Conservation (phyloP, 2,113 vertebrate species). For the Leptosomus discolor region DNA sequence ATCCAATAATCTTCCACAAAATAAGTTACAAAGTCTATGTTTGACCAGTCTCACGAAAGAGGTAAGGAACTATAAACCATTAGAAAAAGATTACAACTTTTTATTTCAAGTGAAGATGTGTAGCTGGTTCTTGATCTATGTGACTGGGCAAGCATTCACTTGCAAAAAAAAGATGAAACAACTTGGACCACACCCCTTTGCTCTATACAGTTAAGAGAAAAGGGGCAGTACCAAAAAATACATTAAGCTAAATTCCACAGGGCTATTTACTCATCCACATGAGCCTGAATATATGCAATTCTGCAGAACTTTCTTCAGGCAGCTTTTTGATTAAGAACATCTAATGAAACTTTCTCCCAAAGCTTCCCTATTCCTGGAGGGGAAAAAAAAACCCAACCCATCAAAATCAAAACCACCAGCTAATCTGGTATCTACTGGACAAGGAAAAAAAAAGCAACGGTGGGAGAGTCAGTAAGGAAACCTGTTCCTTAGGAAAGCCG, state of each 20-base stretch:
- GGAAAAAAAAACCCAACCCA: neutral
- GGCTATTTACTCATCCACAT: neutral
- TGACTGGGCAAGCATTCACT: neutral
- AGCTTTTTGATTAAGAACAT: neutral
- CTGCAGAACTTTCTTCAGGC: neutral
- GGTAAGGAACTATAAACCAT: neutral
- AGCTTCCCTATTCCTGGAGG: neutral
- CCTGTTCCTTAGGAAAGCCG: neutral
- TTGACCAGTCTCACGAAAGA: neutral
- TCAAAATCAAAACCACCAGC: neutral
- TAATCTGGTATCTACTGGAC: neutral
- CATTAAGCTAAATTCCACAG: neutral
- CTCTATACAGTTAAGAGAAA: neutral
- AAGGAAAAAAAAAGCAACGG: neutral
- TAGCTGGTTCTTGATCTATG: neutral
- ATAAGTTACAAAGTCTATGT: neutral
- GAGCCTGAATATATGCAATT: neutral
- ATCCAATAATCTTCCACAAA: neutral
- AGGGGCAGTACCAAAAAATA: neutral
- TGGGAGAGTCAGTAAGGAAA: neutral
- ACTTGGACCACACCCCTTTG: neutral
- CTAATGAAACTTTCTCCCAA: neutral
- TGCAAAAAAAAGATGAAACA: neutral
- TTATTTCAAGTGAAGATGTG: neutral
- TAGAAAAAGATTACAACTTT: neutral